Base-by-base conservation (phyloP, 1,140 invertebrate genomes). In the Drosophila burlai region DNA sequence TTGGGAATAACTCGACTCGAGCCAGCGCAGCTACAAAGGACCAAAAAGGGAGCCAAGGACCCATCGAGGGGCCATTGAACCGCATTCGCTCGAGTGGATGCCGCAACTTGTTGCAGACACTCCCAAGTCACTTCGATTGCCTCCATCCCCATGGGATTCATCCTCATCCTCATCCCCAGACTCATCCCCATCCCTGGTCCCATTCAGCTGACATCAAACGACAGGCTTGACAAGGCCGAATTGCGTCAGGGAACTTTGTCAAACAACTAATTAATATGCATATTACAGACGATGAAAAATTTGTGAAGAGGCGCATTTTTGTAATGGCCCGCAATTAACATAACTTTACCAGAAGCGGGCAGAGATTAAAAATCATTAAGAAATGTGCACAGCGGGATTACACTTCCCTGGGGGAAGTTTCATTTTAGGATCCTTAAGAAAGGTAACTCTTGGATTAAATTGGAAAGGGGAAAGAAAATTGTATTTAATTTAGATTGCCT, bases 191-290 rank as follows among this genome's bases (percentile, higher is more conserved):
- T 36, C 21, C 34, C 9, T 4, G 8, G 3, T 16, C 34, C 36
- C 18, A 36, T 18, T 29, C 21, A 13, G 47, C 21, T 34, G 36
- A 71, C 67, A 71, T 71, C 67, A 71, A 71, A 71, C 34, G 36
- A 24, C 36, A 11, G 54, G 45, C 46, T 21, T 16, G 42, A 3
- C 67, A 73, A 73, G 71, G 71, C 18, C 57, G 31, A 73, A 61
- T 73, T 73, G 71, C 71, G 67, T 61, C 68, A 73, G 61, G 54
- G 66, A 73, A 62, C 38, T 62, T 58, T 75, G 52, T 43, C 63
- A 61, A 68, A 59, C 46, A 81, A 67, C 60, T 66, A 72, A 77
- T 81, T 81, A 77, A 82, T 77, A 77, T 81, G 80, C 73, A 77
- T 66, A 65, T 77, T 65, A 46, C 52, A 57, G 47, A 50, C 62